Percentiles rank a stretch among this genome's conserved stretches.
These are phyloP conservation scores for Eulimnadia texana DNA, from an alignment of 1,140 invertebrate genomes.

Conservation along the genomic window DNA sequence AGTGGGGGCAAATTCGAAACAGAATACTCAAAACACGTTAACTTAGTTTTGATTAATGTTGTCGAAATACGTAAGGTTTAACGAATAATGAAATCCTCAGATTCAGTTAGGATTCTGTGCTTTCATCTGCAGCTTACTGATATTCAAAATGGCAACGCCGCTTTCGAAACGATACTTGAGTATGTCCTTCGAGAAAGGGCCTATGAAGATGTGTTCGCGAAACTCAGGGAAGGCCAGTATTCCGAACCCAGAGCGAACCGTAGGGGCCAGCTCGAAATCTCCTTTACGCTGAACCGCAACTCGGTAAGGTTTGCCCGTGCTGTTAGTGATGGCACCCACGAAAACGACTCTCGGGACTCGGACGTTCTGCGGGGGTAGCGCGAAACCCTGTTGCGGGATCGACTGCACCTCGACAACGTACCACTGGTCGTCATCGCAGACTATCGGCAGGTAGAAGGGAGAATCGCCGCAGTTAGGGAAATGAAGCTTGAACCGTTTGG, in stretches of 20 bases:
- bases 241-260: background rate
- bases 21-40: too few relatives aligned
- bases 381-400: background rate
- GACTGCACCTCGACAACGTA: background rate
- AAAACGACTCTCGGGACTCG: background rate
- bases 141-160: background rate
- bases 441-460: background rate
- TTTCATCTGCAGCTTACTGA: background rate
- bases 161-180: background rate
- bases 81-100: too few relatives aligned
- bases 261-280: background rate
- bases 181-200: background rate
- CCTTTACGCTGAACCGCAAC: background rate
- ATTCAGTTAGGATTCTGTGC: too few relatives aligned
- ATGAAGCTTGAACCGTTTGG: background rate
- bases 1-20: too few relatives aligned
- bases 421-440: background rate
- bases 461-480: background rate
- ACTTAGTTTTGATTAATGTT: too few relatives aligned
- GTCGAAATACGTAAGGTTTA: too few relatives aligned
- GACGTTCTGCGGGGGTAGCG: background rate
- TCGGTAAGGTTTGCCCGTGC: background rate
- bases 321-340: background rate
- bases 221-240: slow-evolving; percentile 1
- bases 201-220: slow-evolving; percentile 1